Percentiles rank a stretch among this genome's conserved stretches.
These are phyloP conservation scores for Scaptodrosophila lebanonensis DNA, from an alignment of 1,140 invertebrate species.

Conservation along the genomic window DNA sequence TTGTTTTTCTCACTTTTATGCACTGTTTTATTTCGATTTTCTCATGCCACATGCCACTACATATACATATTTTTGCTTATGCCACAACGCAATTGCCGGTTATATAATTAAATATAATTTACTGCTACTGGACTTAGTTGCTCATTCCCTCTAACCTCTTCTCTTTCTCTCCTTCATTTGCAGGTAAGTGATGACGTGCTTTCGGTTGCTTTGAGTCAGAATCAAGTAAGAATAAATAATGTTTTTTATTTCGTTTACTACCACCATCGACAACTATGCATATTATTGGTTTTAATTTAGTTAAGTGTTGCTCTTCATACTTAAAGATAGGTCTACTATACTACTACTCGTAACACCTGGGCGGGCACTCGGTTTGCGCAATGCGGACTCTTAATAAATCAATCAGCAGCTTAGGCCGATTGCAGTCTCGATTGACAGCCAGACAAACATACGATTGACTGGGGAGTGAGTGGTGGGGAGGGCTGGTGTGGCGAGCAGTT, in stretches of 20 bases:
- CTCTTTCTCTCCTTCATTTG: slow-evolving; percentile 24
- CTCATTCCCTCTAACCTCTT: slow-evolving; percentile 9
- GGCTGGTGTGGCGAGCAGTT: slow-evolving; percentile 53
- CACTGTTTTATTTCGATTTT: too few relatives aligned
- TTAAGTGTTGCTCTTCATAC: background rate
- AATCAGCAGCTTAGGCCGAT: slow-evolving; percentile 18
- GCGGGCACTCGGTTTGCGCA: slow-evolving; percentile 14
- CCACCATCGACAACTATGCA: slow-evolving; percentile 2
- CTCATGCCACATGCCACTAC: too few relatives aligned
- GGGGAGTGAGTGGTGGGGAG: background rate
- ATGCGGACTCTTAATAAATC: slow-evolving; percentile 29
- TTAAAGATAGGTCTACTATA: slow-evolving; percentile 1
- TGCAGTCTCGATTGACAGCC: too few relatives aligned
- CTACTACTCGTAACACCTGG: slow-evolving; percentile 26
- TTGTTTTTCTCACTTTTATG: too few relatives aligned
- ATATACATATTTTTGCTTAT: too few relatives aligned
- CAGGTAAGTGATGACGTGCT: slow-evolving; percentile 76
- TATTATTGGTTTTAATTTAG: background rate
- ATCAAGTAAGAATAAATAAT: slow-evolving; percentile 61
- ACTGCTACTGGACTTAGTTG: background rate
- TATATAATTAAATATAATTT: slow-evolving; percentile 13
- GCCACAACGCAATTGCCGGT: too few relatives aligned
- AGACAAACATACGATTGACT: slow-evolving; percentile 14
- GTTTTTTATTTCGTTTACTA: slow-evolving; percentile 19
- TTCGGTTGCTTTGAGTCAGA: slow-evolving; percentile 70